Base-by-base conservation (phyloP, 2,797 vertebrate species). In the Syndactyla subalaris region DNA sequence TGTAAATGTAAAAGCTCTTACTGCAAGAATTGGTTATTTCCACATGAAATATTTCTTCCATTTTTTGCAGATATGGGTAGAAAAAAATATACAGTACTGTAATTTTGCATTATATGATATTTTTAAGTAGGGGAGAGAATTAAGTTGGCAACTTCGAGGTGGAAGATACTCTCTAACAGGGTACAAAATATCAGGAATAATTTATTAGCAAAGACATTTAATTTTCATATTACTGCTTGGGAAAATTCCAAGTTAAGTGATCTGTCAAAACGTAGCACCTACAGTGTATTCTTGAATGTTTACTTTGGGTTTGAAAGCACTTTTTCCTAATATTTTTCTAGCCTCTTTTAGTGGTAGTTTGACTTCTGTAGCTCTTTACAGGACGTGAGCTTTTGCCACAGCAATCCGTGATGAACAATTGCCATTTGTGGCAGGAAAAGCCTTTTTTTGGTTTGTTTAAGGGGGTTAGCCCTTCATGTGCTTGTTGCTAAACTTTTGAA, bases 291-390 rank as follows among this genome's bases (percentile, higher is more conserved):
- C 93, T 95, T 83, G 81, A 89, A 96, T 94, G 85, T 96, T 95
- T 93, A 82, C 95, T 96, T 97, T 95, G 85, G 85, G 94, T 97
- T 97, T 89, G 95, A 95, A 96, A 95, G 96, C 97, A 97, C 94
- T 96, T 97, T 97, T 94, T 95, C 97, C 95, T 97, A 96, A 80
- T 96, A 93, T 95, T 97, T 97, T 97, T 94, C 95, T 96, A 83
- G 92, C 93, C 96, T 92, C 86, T 92, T 59, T 76, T 91, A 89
- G 86, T 93, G 94, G 75, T 92, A 93, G 57, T 93, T 96, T 94
- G 94, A 96, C 97, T 96, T 81, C 62, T n/a, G 81, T 80, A 83
- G 88, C 95, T 96, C 73, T 86, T 93, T 92, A 66, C 95, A 87
- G 87, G 86, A 77, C 26, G 67, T 78, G 89, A 97, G 91, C 88